These are phyloP conservation scores for Bathybates hornii DNA, from an alignment of 2,113 vertebrate species.

Conservation along the genomic window DNA sequence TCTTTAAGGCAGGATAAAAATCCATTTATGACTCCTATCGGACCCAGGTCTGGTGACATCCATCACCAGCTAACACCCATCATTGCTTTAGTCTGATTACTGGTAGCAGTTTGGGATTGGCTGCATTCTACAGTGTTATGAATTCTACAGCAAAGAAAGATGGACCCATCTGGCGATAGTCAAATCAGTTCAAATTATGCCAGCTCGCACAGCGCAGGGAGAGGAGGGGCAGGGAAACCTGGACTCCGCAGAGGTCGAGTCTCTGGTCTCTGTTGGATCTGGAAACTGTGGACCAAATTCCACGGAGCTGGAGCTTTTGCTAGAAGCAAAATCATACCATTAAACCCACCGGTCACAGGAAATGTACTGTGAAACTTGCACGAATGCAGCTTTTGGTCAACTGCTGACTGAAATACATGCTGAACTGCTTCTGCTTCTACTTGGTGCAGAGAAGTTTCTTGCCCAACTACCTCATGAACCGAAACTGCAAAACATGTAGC, in stretches of 20 bases:
- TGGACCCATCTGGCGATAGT: not conserved
- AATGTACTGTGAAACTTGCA: not conserved
- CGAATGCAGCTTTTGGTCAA: not conserved
- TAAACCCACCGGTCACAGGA: slow-evolving; percentile 1
- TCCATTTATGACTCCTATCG: not conserved
- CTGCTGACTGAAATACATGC: not conserved
- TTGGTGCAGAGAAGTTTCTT: not conserved
- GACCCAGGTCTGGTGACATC: slow-evolving; percentile 5
- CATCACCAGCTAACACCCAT: not conserved
- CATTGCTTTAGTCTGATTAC: not conserved
- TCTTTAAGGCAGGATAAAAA: not conserved
- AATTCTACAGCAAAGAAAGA: not conserved
- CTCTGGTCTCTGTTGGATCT: slow-evolving; percentile 49
- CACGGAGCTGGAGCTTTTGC: slow-evolving; percentile 61
- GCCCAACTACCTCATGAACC: not conserved
- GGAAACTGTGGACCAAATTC: slow-evolving; percentile 70
- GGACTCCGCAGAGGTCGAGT: slow-evolving; percentile 28
- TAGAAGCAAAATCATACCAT: slow-evolving; percentile 50
- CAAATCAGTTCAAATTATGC: not conserved
- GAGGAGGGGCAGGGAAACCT: slow-evolving; percentile 33
- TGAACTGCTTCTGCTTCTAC: not conserved
- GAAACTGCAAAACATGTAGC: not conserved
- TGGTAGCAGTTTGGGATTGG: not conserved
- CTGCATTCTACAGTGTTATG: not conserved
- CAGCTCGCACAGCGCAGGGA: not conserved